These are phyloP conservation scores for Lethrus apterus DNA, from an alignment of 1,140 invertebrate genomes.

Conservation along the genomic window DNA sequence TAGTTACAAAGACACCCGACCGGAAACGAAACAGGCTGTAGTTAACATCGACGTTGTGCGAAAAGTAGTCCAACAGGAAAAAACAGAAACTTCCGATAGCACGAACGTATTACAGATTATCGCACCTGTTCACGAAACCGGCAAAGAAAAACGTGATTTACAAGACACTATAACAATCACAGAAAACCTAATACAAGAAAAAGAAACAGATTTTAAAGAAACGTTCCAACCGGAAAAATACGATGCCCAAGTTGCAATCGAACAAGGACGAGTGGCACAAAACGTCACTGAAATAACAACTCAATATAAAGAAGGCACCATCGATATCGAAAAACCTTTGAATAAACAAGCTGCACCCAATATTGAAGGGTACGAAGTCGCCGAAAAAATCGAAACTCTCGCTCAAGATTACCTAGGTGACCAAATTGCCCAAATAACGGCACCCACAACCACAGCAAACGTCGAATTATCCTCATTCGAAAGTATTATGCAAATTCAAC, in stretches of 20 bases:
- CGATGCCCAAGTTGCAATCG: constrained; percentile 41
- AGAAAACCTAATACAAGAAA: constrained; percentile 36
- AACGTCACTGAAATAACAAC: constrained; percentile 35
- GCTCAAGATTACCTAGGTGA: constrained; percentile 23
- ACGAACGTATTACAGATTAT: not conserved
- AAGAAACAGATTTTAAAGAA: constrained; percentile 35
- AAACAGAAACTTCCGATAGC: constrained; percentile 18
- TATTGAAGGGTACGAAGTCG: constrained; percentile 31
- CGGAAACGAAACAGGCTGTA: constrained; percentile 28
- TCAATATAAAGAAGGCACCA: constrained; percentile 37
- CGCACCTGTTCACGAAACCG: not conserved
- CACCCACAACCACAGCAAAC: constrained; percentile 22
- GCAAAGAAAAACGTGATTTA: constrained; percentile 4
- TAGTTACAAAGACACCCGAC: constrained; percentile 24
- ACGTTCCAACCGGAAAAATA: constrained; percentile 36
- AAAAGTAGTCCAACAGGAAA: constrained; percentile 31
- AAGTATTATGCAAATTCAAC: constrained; percentile 29
- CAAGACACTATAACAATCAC: constrained; percentile 18
- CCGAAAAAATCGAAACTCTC: constrained; percentile 31
- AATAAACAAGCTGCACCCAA: constrained; percentile 31
- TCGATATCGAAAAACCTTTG: constrained; percentile 26
- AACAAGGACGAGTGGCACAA: constrained; percentile 39
- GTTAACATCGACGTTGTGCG: constrained; percentile 28
- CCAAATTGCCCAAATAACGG: constrained; percentile 24
- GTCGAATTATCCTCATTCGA: constrained; percentile 30